A percentile compares a stretch with the other conserved stretches of the same genome.
phyloP scores from a whole-genome alignment of 2,888 invertebrate genomes.

The Polyommatus iphigenia region DNA sequence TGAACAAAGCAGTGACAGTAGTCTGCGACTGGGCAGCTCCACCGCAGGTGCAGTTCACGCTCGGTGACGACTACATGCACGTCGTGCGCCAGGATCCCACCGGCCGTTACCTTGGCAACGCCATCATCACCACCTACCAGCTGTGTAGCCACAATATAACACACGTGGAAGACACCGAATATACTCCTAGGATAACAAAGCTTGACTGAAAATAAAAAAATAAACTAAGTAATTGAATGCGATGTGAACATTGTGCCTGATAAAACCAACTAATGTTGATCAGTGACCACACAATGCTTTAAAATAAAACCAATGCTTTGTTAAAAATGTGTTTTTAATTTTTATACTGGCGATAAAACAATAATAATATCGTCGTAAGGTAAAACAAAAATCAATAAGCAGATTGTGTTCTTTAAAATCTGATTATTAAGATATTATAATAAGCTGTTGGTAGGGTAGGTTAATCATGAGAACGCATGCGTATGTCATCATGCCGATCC shows the following conservation, averaged over 20 bases:
- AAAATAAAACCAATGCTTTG: background rate
- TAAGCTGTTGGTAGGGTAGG: background rate
- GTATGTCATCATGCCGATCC: constrained; percentile 72
- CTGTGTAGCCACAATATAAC: constrained; percentile 58
- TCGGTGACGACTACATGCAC: constrained; percentile 66
- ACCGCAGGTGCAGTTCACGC: constrained; percentile 62
- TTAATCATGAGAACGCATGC: constrained; percentile 68
- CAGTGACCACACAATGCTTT: background rate
- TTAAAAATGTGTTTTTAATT: background rate
- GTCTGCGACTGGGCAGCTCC: constrained; percentile 71
- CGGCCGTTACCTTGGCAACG: constrained; percentile 58
- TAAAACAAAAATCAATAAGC: background rate
- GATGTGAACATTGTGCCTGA: background rate
- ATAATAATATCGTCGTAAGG: background rate
- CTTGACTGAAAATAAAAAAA: background rate
- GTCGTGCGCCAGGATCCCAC: constrained; percentile 63
- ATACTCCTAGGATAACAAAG: background rate
- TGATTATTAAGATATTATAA: background rate
- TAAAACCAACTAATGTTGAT: background rate
- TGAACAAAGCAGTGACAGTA: constrained; percentile 57
- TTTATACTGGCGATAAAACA: background rate
- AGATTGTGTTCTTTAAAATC: background rate
- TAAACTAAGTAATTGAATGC: background rate
- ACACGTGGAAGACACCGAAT: constrained; percentile 28
- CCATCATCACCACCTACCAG: constrained; percentile 64